Evolutionary conservation across 2,888 invertebrate species (phyloP).

Genomic region (Trachelus stipa): DNA sequence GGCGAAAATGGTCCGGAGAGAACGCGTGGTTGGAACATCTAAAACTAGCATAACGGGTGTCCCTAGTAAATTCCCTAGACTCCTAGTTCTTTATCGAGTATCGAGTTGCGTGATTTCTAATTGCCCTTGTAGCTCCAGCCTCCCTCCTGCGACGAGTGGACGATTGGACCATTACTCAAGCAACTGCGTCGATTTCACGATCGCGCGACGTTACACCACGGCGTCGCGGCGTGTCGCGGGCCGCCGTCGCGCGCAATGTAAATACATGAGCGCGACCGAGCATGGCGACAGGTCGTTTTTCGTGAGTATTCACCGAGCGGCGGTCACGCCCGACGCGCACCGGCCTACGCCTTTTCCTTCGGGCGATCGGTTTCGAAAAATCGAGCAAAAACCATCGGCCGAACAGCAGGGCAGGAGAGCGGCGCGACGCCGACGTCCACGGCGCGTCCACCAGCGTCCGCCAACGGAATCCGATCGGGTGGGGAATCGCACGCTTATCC

Average conservation of each 20-base stretch:
- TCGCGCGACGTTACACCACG: constrained; percentile 5
- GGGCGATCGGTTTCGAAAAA: constrained; percentile 49
- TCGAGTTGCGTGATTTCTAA: background rate
- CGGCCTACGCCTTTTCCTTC: constrained; percentile 44
- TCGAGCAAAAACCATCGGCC: constrained; percentile 34
- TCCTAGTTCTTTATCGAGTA: background rate
- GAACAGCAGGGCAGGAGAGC: background rate
- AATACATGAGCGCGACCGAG: constrained; percentile 51
- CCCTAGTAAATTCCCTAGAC: background rate
- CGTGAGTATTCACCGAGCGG: constrained; percentile 48
- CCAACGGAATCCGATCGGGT: background rate
- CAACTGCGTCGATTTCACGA: background rate
- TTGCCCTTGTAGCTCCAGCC: background rate
- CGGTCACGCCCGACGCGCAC: constrained; percentile 50
- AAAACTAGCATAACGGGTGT: background rate
- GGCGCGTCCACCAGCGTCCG: no score
- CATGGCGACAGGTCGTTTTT: constrained; percentile 50
- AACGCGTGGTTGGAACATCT: background rate
- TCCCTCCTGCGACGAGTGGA: background rate
- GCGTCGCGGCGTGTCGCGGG: constrained; percentile 16
- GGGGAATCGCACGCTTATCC: background rate
- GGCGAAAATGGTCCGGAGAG: constrained; percentile 1
- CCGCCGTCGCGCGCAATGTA: constrained; percentile 38
- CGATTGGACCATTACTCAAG: background rate
- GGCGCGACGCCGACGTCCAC: background rate